These are phyloP conservation scores for Pseudanteris insignis DNA, from an alignment of 2,888 invertebrate species.

Conservation along the genomic window DNA sequence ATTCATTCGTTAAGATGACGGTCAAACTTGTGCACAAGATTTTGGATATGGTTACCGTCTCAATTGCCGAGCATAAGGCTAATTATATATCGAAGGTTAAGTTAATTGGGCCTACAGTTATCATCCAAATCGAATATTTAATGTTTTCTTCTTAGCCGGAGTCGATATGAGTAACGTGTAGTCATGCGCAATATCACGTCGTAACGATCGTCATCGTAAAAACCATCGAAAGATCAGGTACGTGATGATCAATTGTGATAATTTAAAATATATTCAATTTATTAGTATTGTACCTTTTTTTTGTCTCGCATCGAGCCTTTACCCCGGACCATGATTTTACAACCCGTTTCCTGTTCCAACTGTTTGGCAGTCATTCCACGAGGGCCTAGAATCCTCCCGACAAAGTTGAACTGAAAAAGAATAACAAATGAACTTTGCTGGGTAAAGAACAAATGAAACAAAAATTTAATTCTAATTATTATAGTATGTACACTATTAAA, in stretches of 20 bases:
- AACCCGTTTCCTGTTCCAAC: constrained; percentile 99
- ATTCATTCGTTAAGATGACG: no score
- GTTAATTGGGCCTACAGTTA: not conserved
- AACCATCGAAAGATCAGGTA: constrained; percentile 25
- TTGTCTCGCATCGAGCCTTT: constrained; percentile 99
- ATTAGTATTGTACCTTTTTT: constrained; percentile 84
- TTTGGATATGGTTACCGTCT: no score
- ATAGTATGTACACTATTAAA: constrained; percentile 12
- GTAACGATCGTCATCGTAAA: constrained; percentile 41
- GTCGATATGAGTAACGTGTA: constrained; percentile 25
- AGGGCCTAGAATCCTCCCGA: constrained; percentile 98
- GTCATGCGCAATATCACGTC: constrained; percentile 40
- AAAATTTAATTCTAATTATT: not conserved
- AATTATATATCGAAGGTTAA: not conserved
- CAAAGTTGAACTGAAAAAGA: constrained; percentile 98
- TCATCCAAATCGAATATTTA: constrained; percentile 14
- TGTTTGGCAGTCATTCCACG: constrained; percentile 98
- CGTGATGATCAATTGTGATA: constrained; percentile 30
- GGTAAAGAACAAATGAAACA: no score
- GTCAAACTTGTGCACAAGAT: no score
- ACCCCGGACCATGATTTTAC: constrained; percentile 99
- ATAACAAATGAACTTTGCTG: constrained; percentile 24
- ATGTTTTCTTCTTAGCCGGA: constrained; percentile 14
- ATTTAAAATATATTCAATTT: no score
- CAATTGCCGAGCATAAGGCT: no score